Conservation (phyloP, 2,113 vertebrate genomes). For the Amphiprion ocellaris region DNA sequence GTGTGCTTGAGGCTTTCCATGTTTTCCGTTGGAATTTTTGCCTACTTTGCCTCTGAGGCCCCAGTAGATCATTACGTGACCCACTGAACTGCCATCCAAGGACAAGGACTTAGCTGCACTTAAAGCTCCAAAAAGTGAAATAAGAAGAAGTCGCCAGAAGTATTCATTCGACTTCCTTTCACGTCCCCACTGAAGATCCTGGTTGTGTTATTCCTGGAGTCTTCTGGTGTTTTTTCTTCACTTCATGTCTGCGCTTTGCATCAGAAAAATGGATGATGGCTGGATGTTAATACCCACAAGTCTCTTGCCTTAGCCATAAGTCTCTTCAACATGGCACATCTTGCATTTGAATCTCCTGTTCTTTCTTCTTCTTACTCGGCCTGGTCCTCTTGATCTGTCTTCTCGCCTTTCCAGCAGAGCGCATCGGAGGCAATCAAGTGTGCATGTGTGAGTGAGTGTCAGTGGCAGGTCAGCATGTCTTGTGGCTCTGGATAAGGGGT, state of each 20-base stretch:
- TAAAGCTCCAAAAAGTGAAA: slow-evolving; percentile 37
- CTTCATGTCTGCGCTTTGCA: neutral
- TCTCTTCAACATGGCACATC: neutral
- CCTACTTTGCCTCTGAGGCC: slow-evolving; percentile 15
- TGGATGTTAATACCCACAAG: neutral
- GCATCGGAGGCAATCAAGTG: slow-evolving; percentile 35
- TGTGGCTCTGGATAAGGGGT: slow-evolving; percentile 71
- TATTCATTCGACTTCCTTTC: slow-evolving; percentile 40
- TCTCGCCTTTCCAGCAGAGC: slow-evolving; percentile 31
- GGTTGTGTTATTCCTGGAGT: slow-evolving; percentile 28
- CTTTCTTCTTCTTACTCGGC: slow-evolving; percentile 32
- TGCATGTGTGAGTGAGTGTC: slow-evolving; percentile 55
- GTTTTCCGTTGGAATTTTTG: slow-evolving; percentile 17
- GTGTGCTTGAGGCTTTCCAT: slow-evolving; percentile 3
- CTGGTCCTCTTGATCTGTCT: neutral
- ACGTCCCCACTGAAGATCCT: slow-evolving; percentile 25
- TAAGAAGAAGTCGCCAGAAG: slow-evolving; percentile 20
- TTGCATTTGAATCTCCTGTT: slow-evolving; percentile 9
- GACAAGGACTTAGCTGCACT: slow-evolving; percentile 2
- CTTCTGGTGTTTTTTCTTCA: slow-evolving; percentile 22
- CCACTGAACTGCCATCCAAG: slow-evolving; percentile 17
- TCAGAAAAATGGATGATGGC: neutral
- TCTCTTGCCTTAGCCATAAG: slow-evolving; percentile 6
- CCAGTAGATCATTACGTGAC: slow-evolving; percentile 34
- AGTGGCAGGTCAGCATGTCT: slow-evolving; percentile 75